phyloP scores from a whole-genome alignment of 2,888 invertebrate genomes.

The Tineola bisselliella region DNA sequence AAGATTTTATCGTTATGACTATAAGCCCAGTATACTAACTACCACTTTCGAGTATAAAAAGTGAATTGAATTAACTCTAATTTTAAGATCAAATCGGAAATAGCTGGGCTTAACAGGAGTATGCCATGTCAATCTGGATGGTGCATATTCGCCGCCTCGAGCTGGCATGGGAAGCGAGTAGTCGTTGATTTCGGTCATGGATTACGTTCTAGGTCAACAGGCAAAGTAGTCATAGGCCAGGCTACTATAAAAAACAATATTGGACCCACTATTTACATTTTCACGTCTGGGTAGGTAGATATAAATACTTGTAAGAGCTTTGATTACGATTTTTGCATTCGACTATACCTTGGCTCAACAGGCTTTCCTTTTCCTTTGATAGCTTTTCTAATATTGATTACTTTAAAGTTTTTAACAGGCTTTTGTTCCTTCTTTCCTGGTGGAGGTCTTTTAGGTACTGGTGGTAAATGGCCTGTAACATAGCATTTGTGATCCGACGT shows the following conservation, averaged over 20 bases:
- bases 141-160: too few relatives aligned
- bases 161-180: background rate
- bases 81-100: too few relatives aligned
- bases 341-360: slow-evolving; percentile 54
- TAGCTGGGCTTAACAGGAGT: too few relatives aligned
- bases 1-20: too few relatives aligned
- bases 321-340: slow-evolving; percentile 20
- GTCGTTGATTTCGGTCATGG: background rate
- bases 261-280: too few relatives aligned
- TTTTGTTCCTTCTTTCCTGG: slow-evolving; percentile 37
- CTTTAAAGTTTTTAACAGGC: slow-evolving; percentile 61
- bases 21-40: too few relatives aligned
- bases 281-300: background rate
- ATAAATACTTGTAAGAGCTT: background rate
- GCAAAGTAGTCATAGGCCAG: too few relatives aligned
- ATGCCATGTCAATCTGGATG: too few relatives aligned
- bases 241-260: too few relatives aligned
- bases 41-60: too few relatives aligned
- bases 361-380: slow-evolving; percentile 62
- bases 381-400: slow-evolving; percentile 70
- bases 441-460: slow-evolving; percentile 51
- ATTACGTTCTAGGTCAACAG: background rate
- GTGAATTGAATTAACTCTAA: too few relatives aligned
- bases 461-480: slow-evolving; percentile 47
- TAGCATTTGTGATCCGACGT: slow-evolving; percentile 44